Evolutionary conservation across 2,888 invertebrate genomes (phyloP), one percentile per base, ranked within the genome.

Genomic region (Girardia tigrina): DNA sequence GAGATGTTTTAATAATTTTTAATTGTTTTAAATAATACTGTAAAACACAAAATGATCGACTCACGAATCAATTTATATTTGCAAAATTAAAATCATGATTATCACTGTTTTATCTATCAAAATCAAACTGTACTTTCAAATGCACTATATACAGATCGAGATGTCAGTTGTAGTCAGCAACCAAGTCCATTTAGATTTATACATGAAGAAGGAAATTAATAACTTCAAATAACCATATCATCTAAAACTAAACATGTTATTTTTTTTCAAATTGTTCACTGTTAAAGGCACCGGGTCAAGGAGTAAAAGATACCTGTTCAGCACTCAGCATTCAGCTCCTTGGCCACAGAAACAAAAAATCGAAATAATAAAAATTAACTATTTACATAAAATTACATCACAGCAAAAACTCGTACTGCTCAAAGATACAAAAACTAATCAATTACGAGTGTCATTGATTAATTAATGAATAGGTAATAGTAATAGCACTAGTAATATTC

Each of bases 271-370:
- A n/a, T 56, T 12, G 23, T 56, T 56, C 2, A 56, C 23, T 56
- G 20, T 56, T 56, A 56, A 56, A 56, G 56, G 56, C 56, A 56
- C 56, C 56, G 56, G 56, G 56, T 56, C 56, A 56, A 56, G 56
- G 56, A 56, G 56, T 6, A 56, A 56, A 56, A 56, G 4, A 56
- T 12, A 56, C 56, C n/a, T 20, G 56, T 56, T 56, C 4, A 6
- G 56, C 56, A 56, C 56, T 8, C 56, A 56, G 56, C 56, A 56
- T 56, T 56, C 56, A 56, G 56, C 56, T 56, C 56, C 56, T 56
- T 56, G 56, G 56, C 56, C 56, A 56, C 56, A 56, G 56, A 56
- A 56, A 56, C 56, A 56, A 56, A 56, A n/a, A 56, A 56, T n/a
- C 56, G 56, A 56, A 56, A 56, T 56, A 56, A 56, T n/a, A 56